Base-by-base conservation (phyloP, 1,140 invertebrate genomes). In the Hormaphis cornu region DNA sequence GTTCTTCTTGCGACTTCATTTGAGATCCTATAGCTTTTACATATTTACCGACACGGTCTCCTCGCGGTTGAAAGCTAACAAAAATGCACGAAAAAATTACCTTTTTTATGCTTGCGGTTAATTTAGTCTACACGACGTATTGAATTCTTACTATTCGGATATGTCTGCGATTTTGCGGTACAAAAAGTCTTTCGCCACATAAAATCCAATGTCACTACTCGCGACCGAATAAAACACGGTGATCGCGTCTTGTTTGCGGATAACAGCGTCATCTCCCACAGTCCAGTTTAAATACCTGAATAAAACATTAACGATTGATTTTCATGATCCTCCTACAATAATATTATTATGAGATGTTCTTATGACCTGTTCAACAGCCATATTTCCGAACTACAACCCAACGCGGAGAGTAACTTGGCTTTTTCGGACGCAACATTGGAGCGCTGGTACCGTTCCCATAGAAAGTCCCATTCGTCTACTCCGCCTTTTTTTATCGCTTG, bases 401-500 rank as follows among this genome's bases (percentile, higher is more conserved):
- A 79, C 7, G 86, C 82, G 5, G 74, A 76, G 12, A 92, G 76
- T 42, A 93, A 82, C 0, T 79, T 78, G 22, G 76, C 75, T 74
- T 86, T 84, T 69, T 91, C 89, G 3, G 83, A 78, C 0, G 87
- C 84, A 5, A 88, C 84, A 76, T 89, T 87, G 0, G 88, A 82
- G 22, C 81, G 80, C 50, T 82, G 77, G 74, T 91, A 93, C 37
- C 87, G 79, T 20, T 86, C 75, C 81, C 89, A 89, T 6, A 90
- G 80, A 79, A 89, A 92, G 50, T 90, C 80, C 91, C 91, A 97
- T 71, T 92, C 88, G 1, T 81, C 78, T 69, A 85, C 82, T 12
- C 80, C 81, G 22, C 93, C 92, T 72, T 87, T 76, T 69, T 81
- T 82, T 0, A 95, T 80, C 0, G 85, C 89, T 33, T 83, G 86